Conservation (phyloP, 2,797 vertebrate genomes). For the Saxicola maurus region DNA sequence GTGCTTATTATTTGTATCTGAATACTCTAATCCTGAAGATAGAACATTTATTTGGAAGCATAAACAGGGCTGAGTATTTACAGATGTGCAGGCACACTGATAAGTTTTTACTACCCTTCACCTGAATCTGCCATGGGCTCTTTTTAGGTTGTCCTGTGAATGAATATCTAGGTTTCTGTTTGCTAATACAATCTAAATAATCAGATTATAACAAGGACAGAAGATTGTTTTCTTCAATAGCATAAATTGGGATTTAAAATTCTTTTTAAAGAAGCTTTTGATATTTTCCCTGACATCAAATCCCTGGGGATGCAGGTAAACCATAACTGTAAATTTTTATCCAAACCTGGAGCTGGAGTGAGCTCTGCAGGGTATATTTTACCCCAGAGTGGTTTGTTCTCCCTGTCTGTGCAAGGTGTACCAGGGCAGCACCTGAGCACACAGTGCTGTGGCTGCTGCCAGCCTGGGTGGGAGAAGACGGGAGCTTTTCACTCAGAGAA, state of each 20-base stretch:
- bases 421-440: not conserved
- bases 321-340: not conserved
- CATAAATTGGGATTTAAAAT: not conserved
- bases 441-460: not conserved
- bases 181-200: not conserved
- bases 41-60: not conserved
- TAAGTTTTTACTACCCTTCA: not conserved
- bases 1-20: not conserved
- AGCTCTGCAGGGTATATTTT: not conserved
- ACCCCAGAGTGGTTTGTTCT: not conserved
- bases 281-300: not conserved
- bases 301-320: not conserved
- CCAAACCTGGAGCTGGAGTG: not conserved
- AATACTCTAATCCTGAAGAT: not conserved
- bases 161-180: not conserved
- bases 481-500: accelerated
- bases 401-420: not conserved
- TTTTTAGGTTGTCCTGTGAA: not conserved
- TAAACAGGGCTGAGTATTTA: not conserved
- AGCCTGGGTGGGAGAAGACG: not conserved
- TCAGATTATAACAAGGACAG: not conserved
- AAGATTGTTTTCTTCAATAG: not conserved
- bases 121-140: not conserved
- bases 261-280: not conserved
- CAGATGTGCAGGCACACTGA: accelerated